Evolutionary conservation across 2,888 invertebrate species (phyloP).

Genomic region (Crematogaster levior): DNA sequence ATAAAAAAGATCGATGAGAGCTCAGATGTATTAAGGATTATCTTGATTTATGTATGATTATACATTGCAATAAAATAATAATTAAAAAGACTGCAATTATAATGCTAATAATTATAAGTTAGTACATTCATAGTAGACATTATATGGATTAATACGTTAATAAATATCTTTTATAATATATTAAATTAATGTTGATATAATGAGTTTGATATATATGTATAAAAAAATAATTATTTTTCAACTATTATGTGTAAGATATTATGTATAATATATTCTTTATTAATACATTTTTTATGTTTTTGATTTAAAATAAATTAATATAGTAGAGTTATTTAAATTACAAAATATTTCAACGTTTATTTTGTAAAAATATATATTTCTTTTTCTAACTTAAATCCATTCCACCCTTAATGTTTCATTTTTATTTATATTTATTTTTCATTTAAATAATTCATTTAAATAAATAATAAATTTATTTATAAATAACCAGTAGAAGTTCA

Average conservation of each 20-base stretch:
- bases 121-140: too few relatives aligned
- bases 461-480: neutral
- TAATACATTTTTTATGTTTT: neutral
- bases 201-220: too few relatives aligned
- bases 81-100: too few relatives aligned
- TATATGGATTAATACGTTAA: too few relatives aligned
- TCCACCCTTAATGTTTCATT: neutral
- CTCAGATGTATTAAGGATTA: conserved; percentile 32
- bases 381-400: neutral
- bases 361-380: neutral
- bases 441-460: neutral
- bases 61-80: conserved; percentile 5
- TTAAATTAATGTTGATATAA: neutral
- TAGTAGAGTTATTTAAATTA: neutral
- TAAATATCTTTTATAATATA: neutral
- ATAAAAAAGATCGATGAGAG: conserved; percentile 26
- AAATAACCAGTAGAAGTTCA: neutral
- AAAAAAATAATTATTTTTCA: neutral
- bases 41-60: neutral
- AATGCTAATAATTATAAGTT: too few relatives aligned
- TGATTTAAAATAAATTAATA: neutral
- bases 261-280: neutral
- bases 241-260: neutral
- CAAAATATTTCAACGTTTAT: neutral
- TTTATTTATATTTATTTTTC: neutral